Base-by-base conservation (phyloP, 2,888 invertebrate genomes). In the Chalcosyrphus nemorum region DNA sequence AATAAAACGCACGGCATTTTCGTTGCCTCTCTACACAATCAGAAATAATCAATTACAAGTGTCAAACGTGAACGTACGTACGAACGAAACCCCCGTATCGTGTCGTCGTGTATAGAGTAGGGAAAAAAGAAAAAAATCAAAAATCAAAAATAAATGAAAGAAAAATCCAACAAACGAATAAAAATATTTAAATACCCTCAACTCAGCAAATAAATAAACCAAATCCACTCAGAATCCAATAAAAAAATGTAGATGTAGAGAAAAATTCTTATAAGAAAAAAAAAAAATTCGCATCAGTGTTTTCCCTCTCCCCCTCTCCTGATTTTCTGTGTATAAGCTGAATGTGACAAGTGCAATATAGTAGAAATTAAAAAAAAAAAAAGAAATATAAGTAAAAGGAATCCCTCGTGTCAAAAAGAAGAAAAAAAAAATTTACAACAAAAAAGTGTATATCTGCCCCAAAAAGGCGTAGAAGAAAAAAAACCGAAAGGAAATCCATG, bases 1-100 rank as follows among this genome's bases (percentile, higher is more conserved):
- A 74, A 59, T 15, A 74, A 57, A 47, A 38, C 59, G 65, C 70
- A 63, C 74, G 70, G 74, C 70, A 84, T 70, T 70, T n/a, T 56
- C 13, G 32, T 56, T 57, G 15, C 11, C 19, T 47, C 11, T 72
- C 54, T 61, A 77, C 61, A 74, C 72, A 80, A 74, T 80, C 57
- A 61, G 84, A 84, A 38, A 84, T 84, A 84, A 84, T 84, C 84
- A 84, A 84, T 84, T 84, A 80, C 80, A 84, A 84, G 84, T 84
- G 84, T 84, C 84, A 84, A 84, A 84, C 84, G 84, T 56, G 82
- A 82, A 82, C 82, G 82, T 82, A 82, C 80, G 74, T 57, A 74
- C 38, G 38, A 38, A 38, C n/a, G n/a, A n/a, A n/a, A n/a, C n/a
- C n/a, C 38, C 66, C 59, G 75, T 74, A 38, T 78, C 68, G 78